Evolutionary conservation across 2,797 vertebrate genomes (phyloP).

Genomic region (Hoplostethus mediterraneus): DNA sequence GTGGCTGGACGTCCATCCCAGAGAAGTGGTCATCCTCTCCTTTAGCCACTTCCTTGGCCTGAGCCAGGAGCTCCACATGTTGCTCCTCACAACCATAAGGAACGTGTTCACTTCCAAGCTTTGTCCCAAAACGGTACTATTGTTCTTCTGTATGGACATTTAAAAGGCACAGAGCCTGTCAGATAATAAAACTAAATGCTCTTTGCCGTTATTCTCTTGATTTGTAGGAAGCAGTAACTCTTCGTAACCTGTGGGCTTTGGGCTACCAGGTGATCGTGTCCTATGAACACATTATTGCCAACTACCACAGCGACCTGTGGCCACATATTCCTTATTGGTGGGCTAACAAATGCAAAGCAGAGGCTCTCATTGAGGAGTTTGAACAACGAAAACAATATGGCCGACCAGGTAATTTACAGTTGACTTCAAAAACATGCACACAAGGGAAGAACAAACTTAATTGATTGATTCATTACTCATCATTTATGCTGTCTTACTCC

Average conservation of each 20-base stretch:
- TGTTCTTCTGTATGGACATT: background rate
- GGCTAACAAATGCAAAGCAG: conserved; percentile 89
- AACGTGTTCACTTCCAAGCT: conserved; percentile 87
- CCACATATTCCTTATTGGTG: conserved; percentile 93
- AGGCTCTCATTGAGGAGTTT: conserved; percentile 87
- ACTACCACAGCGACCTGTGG: conserved; percentile 87
- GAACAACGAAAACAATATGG: conserved; percentile 87
- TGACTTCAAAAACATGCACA: background rate
- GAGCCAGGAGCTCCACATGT: conserved; percentile 84
- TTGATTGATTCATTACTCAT: background rate
- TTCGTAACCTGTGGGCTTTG: conserved; percentile 87
- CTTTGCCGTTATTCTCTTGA: conserved; percentile 23
- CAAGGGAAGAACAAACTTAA: background rate
- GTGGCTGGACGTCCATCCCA: conserved; percentile 92
- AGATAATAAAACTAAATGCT: background rate
- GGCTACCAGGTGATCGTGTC: conserved; percentile 90
- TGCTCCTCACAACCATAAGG: conserved; percentile 86
- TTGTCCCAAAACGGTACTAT: conserved; percentile 89
- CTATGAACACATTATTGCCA: conserved; percentile 84
- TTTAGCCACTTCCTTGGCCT: conserved; percentile 93
- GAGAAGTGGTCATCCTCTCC: conserved; percentile 91
- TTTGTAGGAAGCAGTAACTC: conserved; percentile 86
- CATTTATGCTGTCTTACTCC: too few relatives aligned
- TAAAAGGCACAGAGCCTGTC: background rate
- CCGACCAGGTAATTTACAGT: conserved; percentile 86